Percentiles rank a stretch among this genome's conserved stretches.
These are phyloP conservation scores for Ditylenchus dipsaci DNA, from an alignment of 1,140 invertebrate genomes.

Conservation along the genomic window DNA sequence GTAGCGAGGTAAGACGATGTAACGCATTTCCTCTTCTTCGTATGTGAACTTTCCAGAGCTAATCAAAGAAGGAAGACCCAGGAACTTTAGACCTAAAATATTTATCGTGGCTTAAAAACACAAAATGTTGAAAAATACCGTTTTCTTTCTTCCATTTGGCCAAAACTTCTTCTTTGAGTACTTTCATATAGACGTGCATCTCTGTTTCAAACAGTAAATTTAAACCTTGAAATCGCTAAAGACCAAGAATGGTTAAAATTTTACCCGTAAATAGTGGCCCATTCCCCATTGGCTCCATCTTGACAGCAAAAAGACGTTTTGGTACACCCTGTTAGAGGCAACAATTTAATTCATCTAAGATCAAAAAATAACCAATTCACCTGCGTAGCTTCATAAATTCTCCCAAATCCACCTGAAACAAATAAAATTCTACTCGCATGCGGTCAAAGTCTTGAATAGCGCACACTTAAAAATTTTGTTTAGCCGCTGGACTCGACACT, in stretches of 20 bases:
- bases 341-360: slow-evolving; percentile 12
- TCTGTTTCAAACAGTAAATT: no score
- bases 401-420: slow-evolving; percentile 39
- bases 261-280: slow-evolving; percentile 49
- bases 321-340: slow-evolving; percentile 17
- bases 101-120: neutral
- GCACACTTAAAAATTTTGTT: no score
- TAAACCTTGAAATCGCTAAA: no score
- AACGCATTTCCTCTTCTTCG: slow-evolving; percentile 37
- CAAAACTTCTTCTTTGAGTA: slow-evolving; percentile 39
- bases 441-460: no score
- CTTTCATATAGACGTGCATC: slow-evolving; percentile 40
- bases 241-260: no score
- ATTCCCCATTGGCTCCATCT: slow-evolving; percentile 45
- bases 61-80: slow-evolving; percentile 38
- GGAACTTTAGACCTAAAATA: slow-evolving; percentile 31
- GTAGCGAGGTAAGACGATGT: slow-evolving; percentile 39
- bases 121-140: slow-evolving; percentile 14
- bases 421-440: no score
- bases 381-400: slow-evolving; percentile 48
- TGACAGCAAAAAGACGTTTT: slow-evolving; percentile 35
- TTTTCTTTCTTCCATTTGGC: slow-evolving; percentile 38
- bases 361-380: slow-evolving; percentile 21
- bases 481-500: no score
- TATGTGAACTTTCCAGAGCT: slow-evolving; percentile 34